Evolutionary conservation across 1,140 invertebrate species (phyloP).

Genomic region (Drosophila navojoa): DNA sequence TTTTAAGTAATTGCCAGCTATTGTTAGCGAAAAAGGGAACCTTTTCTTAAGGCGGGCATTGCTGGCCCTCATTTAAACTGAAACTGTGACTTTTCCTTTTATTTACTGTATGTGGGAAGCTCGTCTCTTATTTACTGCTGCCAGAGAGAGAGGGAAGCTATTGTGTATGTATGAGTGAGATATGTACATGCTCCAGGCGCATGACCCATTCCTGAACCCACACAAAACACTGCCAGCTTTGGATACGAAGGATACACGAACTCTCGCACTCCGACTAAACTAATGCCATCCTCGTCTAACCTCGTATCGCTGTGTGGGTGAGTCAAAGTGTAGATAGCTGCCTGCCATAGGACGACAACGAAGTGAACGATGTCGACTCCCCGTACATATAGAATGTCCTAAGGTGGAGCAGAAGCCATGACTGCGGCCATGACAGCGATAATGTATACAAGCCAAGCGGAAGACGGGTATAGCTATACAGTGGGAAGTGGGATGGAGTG

Average conservation of each 20-base stretch:
- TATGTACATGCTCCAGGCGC: constrained; percentile 66
- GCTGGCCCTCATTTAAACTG: constrained; percentile 54
- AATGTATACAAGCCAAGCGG: constrained; percentile 64
- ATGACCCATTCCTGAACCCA: constrained; percentile 82
- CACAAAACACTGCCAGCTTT: constrained; percentile 43
- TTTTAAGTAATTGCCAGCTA: constrained; percentile 77
- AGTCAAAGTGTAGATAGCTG: constrained; percentile 81
- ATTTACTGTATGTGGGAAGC: constrained; percentile 46
- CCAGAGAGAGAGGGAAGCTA: constrained; percentile 19
- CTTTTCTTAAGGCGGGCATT: constrained; percentile 17
- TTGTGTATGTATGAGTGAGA: constrained; percentile 50
- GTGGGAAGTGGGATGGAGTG: not conserved
- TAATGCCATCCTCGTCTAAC: constrained; percentile 70
- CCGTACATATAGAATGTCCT: constrained; percentile 75
- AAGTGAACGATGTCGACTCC: constrained; percentile 66
- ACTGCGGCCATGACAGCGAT: constrained; percentile 82
- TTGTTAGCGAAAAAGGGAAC: constrained; percentile 47
- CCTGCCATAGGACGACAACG: constrained; percentile 75
- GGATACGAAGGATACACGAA: constrained; percentile 69
- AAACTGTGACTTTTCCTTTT: constrained; percentile 57
- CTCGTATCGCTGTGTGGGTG: constrained; percentile 38
- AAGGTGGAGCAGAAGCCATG: constrained; percentile 83
- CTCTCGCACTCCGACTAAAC: constrained; percentile 65
- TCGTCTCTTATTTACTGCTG: constrained; percentile 56
- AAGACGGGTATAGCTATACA: constrained; percentile 2